Base-by-base conservation (phyloP, 1,140 invertebrate genomes). In the Drosophila insularis region DNA sequence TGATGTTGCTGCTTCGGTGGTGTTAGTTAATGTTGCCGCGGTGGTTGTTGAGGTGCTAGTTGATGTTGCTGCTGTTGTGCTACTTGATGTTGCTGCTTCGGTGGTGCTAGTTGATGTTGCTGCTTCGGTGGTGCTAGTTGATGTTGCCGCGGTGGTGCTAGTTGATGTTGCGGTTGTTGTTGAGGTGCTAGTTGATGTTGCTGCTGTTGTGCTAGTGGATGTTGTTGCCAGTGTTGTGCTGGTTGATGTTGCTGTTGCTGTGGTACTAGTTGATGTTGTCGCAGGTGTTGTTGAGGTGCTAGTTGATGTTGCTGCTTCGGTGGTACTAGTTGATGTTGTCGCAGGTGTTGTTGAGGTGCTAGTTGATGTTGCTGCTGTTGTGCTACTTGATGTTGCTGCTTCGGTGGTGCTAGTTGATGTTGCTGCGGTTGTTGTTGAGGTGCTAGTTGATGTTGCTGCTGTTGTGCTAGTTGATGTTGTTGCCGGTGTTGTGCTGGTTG, bases 161-260 rank as follows among this genome's bases (percentile, higher is more conserved):
- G 53, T 4, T 4, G 39, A 14, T 37, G 55, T 31, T 6, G 63
- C 39, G n/a, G 71, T 37, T 27, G 68, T 56, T n/a, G 61, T 27
- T 35, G 66, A 39, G 43, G 61, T 2, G 39, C 37, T 17, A 14
- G 68, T 68, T 10, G 61, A 63, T n/a, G 58, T 10, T 6, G n/a
- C 10, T n/a, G 37, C 10, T 1, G 63, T 19, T 71, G 64, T 37
- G 11, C 43, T 17, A 1, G 37, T 55, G n/a, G 70, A 43, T 32
- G 61, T 21, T 43, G 63, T 46, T 21, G 63, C 6, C 11, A 50
- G 5, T 35, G 27, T 19, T 6, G 32, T 13, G 17, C 55, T 1
- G 17, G n/a, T 23, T 37, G 69, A 14, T 65, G 64, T 63, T 3
- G 17, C 13, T 35, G 50, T 31, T 6, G 50, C 21, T 53, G 59